A percentile compares a stretch with the other conserved stretches of the same genome.
Evolutionary conservation across 2,888 invertebrate species (phyloP).

Genomic region (Apodemia duryi): DNA sequence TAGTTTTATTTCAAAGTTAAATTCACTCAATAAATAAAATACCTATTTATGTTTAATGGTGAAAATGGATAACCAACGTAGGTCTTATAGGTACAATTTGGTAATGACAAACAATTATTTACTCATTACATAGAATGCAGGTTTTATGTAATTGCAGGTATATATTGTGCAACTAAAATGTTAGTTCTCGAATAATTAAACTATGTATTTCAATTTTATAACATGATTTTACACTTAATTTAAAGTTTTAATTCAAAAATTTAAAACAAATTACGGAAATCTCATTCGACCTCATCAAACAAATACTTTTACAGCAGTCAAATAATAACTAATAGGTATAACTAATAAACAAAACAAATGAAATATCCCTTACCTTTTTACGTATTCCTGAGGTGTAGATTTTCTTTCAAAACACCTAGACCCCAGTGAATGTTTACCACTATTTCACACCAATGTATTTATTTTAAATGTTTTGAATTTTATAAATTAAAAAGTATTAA

Average conservation of each 20-base stretch:
- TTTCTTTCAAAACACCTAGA: constrained; percentile 7
- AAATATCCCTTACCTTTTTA: constrained; percentile 15
- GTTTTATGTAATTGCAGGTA: not conserved
- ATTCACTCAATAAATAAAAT: too few species aligned
- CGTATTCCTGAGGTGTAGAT: not conserved
- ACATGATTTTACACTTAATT: not conserved
- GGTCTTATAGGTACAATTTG: not conserved
- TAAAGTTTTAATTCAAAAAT: not conserved
- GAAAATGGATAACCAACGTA: not conserved
- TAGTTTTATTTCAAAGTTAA: too few species aligned
- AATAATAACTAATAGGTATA: not conserved
- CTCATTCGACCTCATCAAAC: not conserved
- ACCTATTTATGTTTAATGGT: too few species aligned
- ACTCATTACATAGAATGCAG: not conserved
- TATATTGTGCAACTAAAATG: constrained; percentile 13
- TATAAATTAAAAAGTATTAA: constrained; percentile 9
- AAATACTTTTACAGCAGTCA: not conserved
- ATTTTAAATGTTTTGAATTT: not conserved
- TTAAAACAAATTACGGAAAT: not conserved
- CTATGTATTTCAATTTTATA: not conserved
- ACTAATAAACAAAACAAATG: not conserved
- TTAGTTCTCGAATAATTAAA: not conserved
- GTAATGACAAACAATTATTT: constrained; percentile 11
- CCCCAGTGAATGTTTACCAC: constrained; percentile 12
- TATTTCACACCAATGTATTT: constrained; percentile 11